Evolutionary conservation across 2,113 vertebrate genomes (phyloP).

Genomic region (Stigmatopora argus): DNA sequence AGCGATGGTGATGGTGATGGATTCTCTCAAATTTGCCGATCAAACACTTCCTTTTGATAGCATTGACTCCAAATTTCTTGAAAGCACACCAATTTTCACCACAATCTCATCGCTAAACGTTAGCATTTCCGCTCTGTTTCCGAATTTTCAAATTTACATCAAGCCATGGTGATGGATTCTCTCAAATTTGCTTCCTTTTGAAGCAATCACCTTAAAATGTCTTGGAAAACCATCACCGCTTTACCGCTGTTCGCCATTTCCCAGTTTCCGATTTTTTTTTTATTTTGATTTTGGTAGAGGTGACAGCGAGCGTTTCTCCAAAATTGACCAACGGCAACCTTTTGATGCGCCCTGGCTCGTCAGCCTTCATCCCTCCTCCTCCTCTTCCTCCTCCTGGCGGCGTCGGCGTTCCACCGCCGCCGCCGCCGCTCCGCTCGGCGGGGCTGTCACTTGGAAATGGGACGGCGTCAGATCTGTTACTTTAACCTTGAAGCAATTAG

Average conservation of each 20-base stretch:
- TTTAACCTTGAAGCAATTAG: constrained; percentile 82
- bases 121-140: too few relatives aligned
- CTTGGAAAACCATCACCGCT: too few relatives aligned
- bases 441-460: constrained; percentile 78
- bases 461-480: constrained; percentile 77
- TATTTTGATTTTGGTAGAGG: not conserved
- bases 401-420: constrained; percentile 50
- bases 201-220: too few relatives aligned
- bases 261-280: not conserved
- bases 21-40: not conserved
- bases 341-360: constrained; percentile 52
- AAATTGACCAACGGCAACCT: constrained; percentile 29
- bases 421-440: constrained; percentile 62
- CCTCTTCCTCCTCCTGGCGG: constrained; percentile 18
- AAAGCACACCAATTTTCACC: not conserved
- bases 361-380: constrained; percentile 31
- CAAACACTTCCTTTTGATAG: not conserved
- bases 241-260: not conserved
- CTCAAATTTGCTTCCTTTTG: too few relatives aligned
- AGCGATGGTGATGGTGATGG: too few relatives aligned
- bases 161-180: too few relatives aligned
- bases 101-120: too few relatives aligned
- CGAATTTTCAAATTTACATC: too few relatives aligned
- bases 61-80: not conserved
- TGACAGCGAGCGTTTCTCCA: not conserved